Base-by-base conservation (phyloP, 1,140 invertebrate species). In the Chironomus tepperi region DNA sequence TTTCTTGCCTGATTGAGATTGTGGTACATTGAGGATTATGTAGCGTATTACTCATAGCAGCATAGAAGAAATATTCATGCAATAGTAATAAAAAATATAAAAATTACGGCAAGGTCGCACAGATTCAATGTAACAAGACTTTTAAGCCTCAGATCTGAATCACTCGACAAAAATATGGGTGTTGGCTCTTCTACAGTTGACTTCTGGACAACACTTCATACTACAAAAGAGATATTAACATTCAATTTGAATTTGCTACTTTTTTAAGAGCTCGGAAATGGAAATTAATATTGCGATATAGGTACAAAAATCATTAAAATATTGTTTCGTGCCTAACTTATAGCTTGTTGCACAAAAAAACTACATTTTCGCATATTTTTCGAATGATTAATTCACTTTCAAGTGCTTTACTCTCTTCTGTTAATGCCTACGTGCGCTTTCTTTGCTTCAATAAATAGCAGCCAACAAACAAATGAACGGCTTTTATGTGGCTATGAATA, bases 41-140 rank as follows among this genome's bases (percentile, higher is more conserved):
- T 34, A 34, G 24, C 12, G 47, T 57, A 57, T n/a, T 57, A 57
- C 47, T 34, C 24, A n/a, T 57, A 57, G 47, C 43, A 15, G 9
- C 47, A 57, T 57, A n/a, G 47, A 57, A n/a, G 47, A 57, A 57
- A 57, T 12, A 57, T n/a, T 57, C 47, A 57, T 57, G 47, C 47
- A 57, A 57, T 57, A 57, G n/a, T 57, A 34, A 34, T 34, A 34
- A 34, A 34, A 34, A 34, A n/a, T n/a, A n/a, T n/a, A n/a, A 34
- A 34, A 34, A 34, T 34, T 34, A n/a, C n/a, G 47, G 12, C 47
- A 57, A 57, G 47, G 47, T 57, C 47, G n/a, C n/a, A 15, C n/a
- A n/a, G 47, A 57, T n/a, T 12, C 47, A 57, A 15, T 57, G 24
- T 34, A 34, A 34, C 24, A 34, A 34, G 24, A 34, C 24, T 34